Evolutionary conservation across 2,888 invertebrate genomes (phyloP).

Genomic region (Prosopocoilus inquinatus): DNA sequence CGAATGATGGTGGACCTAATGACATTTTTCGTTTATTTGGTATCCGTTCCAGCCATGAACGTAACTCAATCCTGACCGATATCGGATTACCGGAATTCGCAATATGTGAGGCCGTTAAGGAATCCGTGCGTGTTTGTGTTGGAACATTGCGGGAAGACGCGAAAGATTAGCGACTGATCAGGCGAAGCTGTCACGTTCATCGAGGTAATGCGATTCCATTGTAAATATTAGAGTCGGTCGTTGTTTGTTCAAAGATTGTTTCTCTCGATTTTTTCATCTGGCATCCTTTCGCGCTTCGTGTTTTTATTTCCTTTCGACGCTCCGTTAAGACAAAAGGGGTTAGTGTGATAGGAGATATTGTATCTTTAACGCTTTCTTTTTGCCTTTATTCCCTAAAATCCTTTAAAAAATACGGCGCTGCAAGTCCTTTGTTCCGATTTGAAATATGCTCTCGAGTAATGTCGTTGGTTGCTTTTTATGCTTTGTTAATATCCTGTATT

Average conservation of each 20-base stretch:
- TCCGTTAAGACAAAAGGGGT: not conserved
- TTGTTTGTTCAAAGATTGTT: conserved; percentile 18
- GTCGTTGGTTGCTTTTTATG: conserved; percentile 30
- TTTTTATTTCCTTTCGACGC: not conserved
- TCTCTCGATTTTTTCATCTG: conserved; percentile 16
- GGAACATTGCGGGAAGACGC: conserved; percentile 11
- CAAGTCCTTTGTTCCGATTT: conserved; percentile 26
- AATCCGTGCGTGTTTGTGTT: conserved; percentile 44
- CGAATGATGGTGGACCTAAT: conserved; percentile 44
- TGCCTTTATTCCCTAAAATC: conserved; percentile 19
- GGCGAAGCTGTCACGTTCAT: conserved; percentile 38
- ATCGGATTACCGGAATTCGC: conserved; percentile 50
- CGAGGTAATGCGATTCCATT: conserved; percentile 41
- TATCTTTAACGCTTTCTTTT: conserved; percentile 17
- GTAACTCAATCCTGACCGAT: conserved; percentile 46
- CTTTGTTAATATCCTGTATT: conserved; percentile 40
- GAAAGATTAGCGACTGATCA: conserved; percentile 32
- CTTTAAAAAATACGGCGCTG: conserved; percentile 19
- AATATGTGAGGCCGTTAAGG: conserved; percentile 44
- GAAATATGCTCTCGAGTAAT: conserved; percentile 25
- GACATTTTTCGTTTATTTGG: conserved; percentile 49
- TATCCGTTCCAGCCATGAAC: conserved; percentile 40
- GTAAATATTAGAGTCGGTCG: conserved; percentile 43
- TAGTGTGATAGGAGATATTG: conserved; percentile 12
- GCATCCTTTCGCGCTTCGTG: conserved; percentile 15